phyloP scores from a whole-genome alignment of 2,113 vertebrate genomes.

The Seriola rivoliana region DNA sequence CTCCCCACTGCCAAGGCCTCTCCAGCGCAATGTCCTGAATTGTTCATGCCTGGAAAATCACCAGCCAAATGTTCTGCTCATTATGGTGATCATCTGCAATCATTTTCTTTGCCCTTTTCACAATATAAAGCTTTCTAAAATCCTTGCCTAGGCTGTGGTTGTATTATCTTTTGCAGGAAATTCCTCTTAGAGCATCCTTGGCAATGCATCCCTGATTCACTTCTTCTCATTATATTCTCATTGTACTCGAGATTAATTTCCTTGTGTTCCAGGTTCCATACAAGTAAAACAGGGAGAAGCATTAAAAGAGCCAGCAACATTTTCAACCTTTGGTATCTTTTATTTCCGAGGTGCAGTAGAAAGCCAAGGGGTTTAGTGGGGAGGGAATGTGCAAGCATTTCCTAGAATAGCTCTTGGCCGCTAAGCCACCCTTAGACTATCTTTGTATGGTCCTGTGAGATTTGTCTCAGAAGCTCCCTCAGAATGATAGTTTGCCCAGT shows the following conservation, averaged over 20 bases:
- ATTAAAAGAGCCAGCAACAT: constrained; percentile 50
- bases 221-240: constrained; percentile 57
- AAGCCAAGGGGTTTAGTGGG: constrained; percentile 73
- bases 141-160: constrained; percentile 32
- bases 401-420: constrained; percentile 80
- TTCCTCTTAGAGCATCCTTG: constrained; percentile 57
- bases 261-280: constrained; percentile 44
- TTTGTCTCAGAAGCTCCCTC: constrained; percentile 77
- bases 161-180: constrained; percentile 49
- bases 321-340: constrained; percentile 60
- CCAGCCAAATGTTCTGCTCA: constrained; percentile 82
- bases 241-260: constrained; percentile 65
- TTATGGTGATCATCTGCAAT: constrained; percentile 81
- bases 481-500: constrained; percentile 76
- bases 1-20: constrained; percentile 76
- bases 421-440: constrained; percentile 83
- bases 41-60: constrained; percentile 84
- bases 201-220: constrained; percentile 44
- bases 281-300: constrained; percentile 46
- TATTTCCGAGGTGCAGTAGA: constrained; percentile 64
- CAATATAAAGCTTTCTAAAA: constrained; percentile 66
- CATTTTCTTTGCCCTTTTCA: constrained; percentile 77
- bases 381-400: constrained; percentile 79
- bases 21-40: constrained; percentile 75
- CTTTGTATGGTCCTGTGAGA: constrained; percentile 80